Conservation (phyloP, 2,113 vertebrate genomes). For the Mesocricetus auratus region DNA sequence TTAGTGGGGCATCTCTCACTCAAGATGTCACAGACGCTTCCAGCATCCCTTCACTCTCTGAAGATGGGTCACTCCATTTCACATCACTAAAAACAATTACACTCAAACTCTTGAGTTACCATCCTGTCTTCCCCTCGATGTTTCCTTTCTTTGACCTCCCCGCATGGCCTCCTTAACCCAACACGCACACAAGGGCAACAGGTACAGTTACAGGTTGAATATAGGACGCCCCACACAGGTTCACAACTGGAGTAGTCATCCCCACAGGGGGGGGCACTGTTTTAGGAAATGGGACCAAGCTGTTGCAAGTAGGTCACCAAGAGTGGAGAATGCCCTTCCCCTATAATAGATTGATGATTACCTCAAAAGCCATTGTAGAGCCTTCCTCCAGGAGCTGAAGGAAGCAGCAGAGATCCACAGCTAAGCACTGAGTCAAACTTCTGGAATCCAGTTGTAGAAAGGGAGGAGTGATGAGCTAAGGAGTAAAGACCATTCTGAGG, state of each 20-base stretch:
- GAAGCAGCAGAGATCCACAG: too few species aligned
- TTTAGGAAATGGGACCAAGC: neutral
- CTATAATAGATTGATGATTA: too few species aligned
- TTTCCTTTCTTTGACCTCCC: neutral
- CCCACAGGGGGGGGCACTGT: neutral
- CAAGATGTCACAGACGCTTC: neutral
- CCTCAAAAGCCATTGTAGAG: too few species aligned
- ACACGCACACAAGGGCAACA: neutral
- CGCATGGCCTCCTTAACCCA: neutral
- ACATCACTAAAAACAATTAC: neutral
- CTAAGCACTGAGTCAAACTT: too few species aligned
- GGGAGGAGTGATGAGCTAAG: too few species aligned
- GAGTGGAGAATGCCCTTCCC: too few species aligned
- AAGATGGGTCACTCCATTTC: neutral
- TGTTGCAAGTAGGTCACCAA: neutral
- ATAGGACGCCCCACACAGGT: too few species aligned
- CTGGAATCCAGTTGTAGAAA: too few species aligned
- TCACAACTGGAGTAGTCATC: neutral
- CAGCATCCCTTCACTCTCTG: neutral
- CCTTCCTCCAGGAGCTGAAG: too few species aligned
- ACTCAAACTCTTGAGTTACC: neutral
- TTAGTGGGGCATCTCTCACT: neutral
- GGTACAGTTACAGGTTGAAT: neutral
- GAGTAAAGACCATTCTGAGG: too few species aligned
- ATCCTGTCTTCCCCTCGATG: neutral